Evolutionary conservation across 2,888 invertebrate species (phyloP).

Genomic region (Amphipyra tragopoginis): DNA sequence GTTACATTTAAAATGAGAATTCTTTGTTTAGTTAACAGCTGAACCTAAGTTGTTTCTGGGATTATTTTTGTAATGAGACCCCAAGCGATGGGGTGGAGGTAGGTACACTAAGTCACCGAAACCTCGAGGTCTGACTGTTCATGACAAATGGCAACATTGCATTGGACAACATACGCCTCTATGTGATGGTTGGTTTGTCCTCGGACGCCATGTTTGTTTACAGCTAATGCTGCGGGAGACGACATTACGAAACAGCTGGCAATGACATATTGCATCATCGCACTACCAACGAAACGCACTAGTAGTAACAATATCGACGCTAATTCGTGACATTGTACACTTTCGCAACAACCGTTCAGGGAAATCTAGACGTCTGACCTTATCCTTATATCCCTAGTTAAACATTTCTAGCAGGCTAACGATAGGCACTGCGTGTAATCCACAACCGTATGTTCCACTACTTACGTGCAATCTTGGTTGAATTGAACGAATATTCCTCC

Average conservation of each 20-base stretch:
- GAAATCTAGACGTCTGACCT: conserved; percentile 48
- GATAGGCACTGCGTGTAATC: conserved; percentile 4
- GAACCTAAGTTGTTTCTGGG: not conserved
- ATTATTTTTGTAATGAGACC: not conserved
- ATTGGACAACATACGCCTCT: not conserved
- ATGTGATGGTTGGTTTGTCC: conserved; percentile 20
- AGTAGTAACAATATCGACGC: conserved; percentile 59
- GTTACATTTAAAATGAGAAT: not conserved
- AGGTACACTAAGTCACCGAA: no score
- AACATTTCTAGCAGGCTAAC: conserved; percentile 16
- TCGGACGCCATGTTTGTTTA: conserved; percentile 75
- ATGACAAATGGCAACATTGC: not conserved
- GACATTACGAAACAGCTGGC: conserved; percentile 79
- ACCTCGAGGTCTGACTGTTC: not conserved
- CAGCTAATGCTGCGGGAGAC: conserved; percentile 57
- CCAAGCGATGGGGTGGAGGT: no score
- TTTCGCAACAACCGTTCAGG: conserved; percentile 63
- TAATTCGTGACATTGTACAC: conserved; percentile 68
- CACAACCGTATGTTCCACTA: conserved; percentile 62
- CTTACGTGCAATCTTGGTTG: conserved; percentile 99
- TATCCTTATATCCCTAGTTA: not conserved
- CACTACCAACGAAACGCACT: conserved; percentile 59
- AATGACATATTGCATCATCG: conserved; percentile 87
- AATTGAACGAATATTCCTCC: conserved; percentile 98
- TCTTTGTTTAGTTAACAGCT: not conserved